Base-by-base conservation (phyloP, 2,888 invertebrate genomes). In the Tholera decimalis region DNA sequence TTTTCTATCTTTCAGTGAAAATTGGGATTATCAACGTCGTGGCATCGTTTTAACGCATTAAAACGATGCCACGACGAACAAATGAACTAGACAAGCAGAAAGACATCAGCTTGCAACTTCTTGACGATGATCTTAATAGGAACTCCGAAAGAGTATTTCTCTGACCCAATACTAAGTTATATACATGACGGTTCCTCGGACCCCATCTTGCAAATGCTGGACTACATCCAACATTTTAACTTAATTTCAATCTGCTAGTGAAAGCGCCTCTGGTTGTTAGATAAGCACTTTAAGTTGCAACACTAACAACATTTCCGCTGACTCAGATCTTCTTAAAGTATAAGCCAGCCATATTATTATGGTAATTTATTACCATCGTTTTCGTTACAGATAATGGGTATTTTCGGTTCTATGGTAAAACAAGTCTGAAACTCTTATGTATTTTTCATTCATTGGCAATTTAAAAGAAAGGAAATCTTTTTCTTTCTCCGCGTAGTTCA, bases 201-300 rank as follows among this genome's bases (percentile, higher is more conserved):
- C 33, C 26, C 13, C 33, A 72, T 49, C 39, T 59, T 35, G 15
- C 11, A 20, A 47, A 28, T 22, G 28, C 33, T 22, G 13, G 8
- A n/a, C 53, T 41, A 50, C 20, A 11, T 26, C 26, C 68, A 72
- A 69, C 41, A 70, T 61, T 69, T 75, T 72, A 55, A 61, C 44
- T 61, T 41, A 55, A 75, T 69, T 70, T 43, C 61, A 75, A 72
- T 72, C 51, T 56, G 6, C 46, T 55, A 28, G n/a, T 69, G 22
- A 75, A 75, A 72, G 70, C 76, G 55, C 22, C 61, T 70, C 61
- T 37, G 43, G 55, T 61, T 70, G 54, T 50, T 70, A 75, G 70
- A 75, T 72, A 75, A 69, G 70, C 76, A 61, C 55, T 69, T 37
- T 37, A 60, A 72, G 50, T 51, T 51, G 26, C 61, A 72, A 72